Conservation (phyloP, 2,113 vertebrate species). For the Picathartes gymnocephalus region DNA sequence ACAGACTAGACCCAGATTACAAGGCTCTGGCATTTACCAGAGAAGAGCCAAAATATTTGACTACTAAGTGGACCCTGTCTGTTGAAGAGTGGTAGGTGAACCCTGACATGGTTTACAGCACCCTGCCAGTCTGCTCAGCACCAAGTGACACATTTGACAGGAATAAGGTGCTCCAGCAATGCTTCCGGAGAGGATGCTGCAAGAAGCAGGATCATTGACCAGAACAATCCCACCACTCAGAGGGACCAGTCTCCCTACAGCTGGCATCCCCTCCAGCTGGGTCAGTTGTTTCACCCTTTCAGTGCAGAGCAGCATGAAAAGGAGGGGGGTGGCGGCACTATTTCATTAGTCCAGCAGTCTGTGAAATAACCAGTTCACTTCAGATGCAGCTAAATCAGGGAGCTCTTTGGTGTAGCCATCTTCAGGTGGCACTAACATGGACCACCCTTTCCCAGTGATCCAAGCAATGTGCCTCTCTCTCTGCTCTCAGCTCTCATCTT, state of each 20-base stretch:
- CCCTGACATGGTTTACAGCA: background rate
- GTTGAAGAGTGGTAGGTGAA: background rate
- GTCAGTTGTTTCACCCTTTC: background rate
- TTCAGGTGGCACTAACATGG: background rate
- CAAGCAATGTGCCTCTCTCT: background rate
- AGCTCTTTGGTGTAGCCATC: background rate
- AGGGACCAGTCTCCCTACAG: background rate
- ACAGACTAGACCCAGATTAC: background rate
- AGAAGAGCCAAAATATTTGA: background rate
- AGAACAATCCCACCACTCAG: background rate
- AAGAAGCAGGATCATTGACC: background rate
- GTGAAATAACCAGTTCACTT: background rate
- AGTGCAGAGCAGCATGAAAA: background rate
- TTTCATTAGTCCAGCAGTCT: background rate
- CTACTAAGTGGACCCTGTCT: background rate
- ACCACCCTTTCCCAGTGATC: background rate
- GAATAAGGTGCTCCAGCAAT: background rate
- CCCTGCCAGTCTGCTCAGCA: background rate
- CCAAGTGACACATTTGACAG: fast-evolving
- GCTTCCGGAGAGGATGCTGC: background rate
- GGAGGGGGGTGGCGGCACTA: background rate
- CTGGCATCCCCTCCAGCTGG: background rate
- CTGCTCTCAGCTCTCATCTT: background rate
- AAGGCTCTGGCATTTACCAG: background rate
- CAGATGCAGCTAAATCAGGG: background rate